phyloP scores from a whole-genome alignment of 2,888 invertebrate species.

The Nemotelus pantherinus region DNA sequence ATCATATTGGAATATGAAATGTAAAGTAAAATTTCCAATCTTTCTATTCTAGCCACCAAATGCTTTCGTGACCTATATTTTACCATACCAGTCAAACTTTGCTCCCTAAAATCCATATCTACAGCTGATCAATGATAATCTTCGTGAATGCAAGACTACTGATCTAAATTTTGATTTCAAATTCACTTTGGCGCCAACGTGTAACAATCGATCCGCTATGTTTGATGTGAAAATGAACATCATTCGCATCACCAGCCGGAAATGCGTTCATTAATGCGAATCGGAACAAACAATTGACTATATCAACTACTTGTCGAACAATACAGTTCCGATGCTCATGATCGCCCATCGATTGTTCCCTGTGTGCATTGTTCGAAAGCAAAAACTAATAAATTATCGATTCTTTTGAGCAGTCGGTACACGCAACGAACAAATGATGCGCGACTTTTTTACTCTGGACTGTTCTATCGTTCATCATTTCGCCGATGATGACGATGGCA shows the following conservation, averaged over 20 bases:
- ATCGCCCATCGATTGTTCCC: constrained; percentile 29
- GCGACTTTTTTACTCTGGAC: constrained; percentile 26
- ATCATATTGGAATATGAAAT: too few relatives aligned
- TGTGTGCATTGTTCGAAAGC: constrained; percentile 1
- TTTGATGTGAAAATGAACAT: background rate
- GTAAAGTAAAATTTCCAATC: too few relatives aligned
- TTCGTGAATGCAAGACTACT: background rate
- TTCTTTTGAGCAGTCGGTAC: background rate
- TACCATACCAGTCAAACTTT: too few relatives aligned
- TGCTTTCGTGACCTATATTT: too few relatives aligned
- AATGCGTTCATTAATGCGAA: constrained; percentile 7
- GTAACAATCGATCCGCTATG: background rate
- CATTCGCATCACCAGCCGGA: constrained; percentile 8
- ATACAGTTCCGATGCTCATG: constrained; percentile 19
- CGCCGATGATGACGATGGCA: background rate
- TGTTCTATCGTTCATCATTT: background rate
- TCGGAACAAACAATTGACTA: constrained; percentile 24
- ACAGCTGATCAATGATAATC: too few relatives aligned
- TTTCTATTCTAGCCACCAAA: too few relatives aligned
- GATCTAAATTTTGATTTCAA: background rate
- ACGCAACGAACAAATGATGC: constrained; percentile 35
- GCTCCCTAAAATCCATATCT: too few relatives aligned
- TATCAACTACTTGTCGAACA: background rate
- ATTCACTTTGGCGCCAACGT: background rate
- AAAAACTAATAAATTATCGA: constrained; percentile 16